phyloP scores from a whole-genome alignment of 2,888 invertebrate genomes.

The Taenaris catops region DNA sequence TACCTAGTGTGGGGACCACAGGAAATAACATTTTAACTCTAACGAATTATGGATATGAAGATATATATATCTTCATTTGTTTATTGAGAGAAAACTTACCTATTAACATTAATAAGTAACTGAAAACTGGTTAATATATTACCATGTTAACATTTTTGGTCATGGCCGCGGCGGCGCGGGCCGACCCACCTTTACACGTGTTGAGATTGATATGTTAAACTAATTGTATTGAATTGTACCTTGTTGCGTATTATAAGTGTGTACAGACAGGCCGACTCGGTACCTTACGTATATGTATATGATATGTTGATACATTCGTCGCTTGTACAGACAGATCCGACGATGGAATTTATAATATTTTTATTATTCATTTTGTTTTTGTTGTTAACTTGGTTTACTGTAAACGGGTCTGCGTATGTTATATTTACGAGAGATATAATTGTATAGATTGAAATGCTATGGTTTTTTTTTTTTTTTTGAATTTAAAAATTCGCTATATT shows the following conservation, averaged over 20 bases:
- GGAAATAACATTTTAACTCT: too few species aligned
- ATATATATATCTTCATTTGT: too few species aligned
- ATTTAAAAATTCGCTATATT: conserved; percentile 70
- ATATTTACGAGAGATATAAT: conserved; percentile 63
- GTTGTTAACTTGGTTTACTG: conserved; percentile 74
- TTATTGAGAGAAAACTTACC: too few species aligned
- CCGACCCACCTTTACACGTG: conserved; percentile 76
- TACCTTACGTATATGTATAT: conserved; percentile 38
- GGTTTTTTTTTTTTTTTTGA: conserved; percentile 63
- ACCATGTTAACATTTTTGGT: too few species aligned
- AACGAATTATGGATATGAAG: too few species aligned
- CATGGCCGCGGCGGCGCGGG: conserved; percentile 40
- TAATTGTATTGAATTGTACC: conserved; percentile 78
- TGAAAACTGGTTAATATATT: too few species aligned
- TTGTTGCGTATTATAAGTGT: conserved; percentile 76
- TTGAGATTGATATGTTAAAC: conserved; percentile 79
- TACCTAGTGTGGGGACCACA: too few species aligned
- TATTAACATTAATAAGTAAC: too few species aligned
- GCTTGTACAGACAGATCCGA: conserved; percentile 50
- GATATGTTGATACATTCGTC: conserved; percentile 53
- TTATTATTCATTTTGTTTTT: conserved; percentile 46
- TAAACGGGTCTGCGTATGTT: conserved; percentile 74
- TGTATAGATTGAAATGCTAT: conserved; percentile 57
- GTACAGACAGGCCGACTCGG: conserved; percentile 36
- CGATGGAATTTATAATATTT: conserved; percentile 62